Evolutionary conservation across 2,113 vertebrate genomes (phyloP).

Genomic region (Psittacus erithacus): DNA sequence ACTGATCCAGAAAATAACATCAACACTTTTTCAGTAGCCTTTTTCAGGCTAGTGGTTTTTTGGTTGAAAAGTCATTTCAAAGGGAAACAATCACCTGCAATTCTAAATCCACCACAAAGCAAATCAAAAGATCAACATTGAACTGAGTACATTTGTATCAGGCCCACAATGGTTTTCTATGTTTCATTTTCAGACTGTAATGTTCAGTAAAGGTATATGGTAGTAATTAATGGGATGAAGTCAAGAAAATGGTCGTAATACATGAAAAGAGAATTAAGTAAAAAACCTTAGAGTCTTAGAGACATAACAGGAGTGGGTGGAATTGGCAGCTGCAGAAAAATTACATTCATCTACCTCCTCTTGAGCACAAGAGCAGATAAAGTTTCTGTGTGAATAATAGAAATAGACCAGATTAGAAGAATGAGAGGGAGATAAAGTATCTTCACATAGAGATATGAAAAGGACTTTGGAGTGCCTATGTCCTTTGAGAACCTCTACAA

Average conservation of each 20-base stretch:
- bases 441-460: neutral
- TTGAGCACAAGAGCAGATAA: neutral
- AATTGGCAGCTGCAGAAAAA: neutral
- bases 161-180: neutral
- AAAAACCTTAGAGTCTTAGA: neutral
- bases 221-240: neutral
- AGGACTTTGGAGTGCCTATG: neutral
- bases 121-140: neutral
- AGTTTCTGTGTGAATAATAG: neutral
- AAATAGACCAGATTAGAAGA: neutral
- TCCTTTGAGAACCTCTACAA: neutral
- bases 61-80: neutral
- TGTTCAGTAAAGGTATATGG: accelerated
- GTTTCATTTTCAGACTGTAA: neutral
- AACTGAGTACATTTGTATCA: neutral
- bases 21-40: neutral
- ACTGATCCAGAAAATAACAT: slow-evolving; percentile 15
- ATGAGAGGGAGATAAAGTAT: neutral
- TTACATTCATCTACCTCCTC: neutral
- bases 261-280: neutral
- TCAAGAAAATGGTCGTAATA: neutral
- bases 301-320: neutral
- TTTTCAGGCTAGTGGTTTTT: neutral
- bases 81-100: neutral
- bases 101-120: neutral